Conservation (phyloP, 2,797 vertebrate species). For the Meriones psammophilus region DNA sequence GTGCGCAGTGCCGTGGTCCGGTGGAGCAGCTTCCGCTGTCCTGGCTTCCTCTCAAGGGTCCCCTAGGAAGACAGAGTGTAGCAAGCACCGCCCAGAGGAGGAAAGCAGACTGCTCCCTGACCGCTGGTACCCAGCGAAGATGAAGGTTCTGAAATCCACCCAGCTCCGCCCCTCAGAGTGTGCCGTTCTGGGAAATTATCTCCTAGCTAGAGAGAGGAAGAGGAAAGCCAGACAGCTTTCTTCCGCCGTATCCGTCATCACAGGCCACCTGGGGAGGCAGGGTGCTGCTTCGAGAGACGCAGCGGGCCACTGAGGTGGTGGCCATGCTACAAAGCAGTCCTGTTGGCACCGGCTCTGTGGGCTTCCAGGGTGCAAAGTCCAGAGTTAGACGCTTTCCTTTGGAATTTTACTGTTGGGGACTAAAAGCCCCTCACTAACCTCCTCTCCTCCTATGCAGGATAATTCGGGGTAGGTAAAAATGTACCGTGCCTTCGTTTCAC, state of each 20-base stretch:
- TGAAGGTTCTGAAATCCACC: not conserved
- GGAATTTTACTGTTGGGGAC: not conserved
- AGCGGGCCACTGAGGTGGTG: not conserved
- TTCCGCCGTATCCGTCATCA: not conserved
- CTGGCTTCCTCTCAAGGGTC: not conserved
- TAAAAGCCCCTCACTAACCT: no score
- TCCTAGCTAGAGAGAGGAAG: not conserved
- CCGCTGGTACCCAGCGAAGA: not conserved
- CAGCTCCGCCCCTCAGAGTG: fast-evolving
- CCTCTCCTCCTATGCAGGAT: not conserved
- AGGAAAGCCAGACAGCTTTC: not conserved
- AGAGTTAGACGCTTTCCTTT: not conserved
- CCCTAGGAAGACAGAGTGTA: not conserved
- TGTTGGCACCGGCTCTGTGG: not conserved
- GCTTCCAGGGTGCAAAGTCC: not conserved
- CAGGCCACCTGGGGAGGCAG: not conserved
- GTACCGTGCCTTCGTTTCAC: not conserved
- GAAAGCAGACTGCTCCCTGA: no score
- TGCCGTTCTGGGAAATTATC: not conserved
- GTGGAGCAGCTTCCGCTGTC: not conserved
- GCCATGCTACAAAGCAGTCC: no score
- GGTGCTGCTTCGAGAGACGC: not conserved
- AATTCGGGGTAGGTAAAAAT: not conserved
- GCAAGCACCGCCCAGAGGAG: not conserved
- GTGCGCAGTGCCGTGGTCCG: not conserved